phyloP scores from a whole-genome alignment of 2,888 invertebrate species.

The Ichneumoninae sp. region DNA sequence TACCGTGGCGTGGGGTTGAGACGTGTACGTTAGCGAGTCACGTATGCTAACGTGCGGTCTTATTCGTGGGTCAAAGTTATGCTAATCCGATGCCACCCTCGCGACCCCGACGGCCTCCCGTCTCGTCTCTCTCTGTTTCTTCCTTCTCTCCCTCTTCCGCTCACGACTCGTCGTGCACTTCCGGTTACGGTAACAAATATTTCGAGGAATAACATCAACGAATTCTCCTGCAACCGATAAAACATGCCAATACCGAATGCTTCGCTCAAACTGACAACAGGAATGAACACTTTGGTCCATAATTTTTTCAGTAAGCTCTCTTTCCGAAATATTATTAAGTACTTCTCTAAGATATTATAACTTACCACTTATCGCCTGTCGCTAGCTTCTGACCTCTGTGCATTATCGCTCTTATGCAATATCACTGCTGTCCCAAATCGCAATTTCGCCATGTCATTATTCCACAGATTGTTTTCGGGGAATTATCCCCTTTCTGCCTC shows the following conservation, averaged over 20 bases:
- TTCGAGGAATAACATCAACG: conserved; percentile 32
- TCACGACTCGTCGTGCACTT: conserved; percentile 55
- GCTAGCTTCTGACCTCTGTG: too few relatives aligned
- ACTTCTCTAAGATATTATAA: too few relatives aligned
- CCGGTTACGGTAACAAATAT: conserved; percentile 49
- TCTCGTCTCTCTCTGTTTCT: conserved; percentile 23
- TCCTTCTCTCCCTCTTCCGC: conserved; percentile 42
- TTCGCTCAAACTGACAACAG: background rate
- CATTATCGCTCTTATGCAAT: too few relatives aligned
- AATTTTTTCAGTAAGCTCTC: too few relatives aligned
- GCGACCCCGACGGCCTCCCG: conserved; percentile 56
- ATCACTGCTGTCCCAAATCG: too few relatives aligned
- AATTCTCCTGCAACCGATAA: conserved; percentile 20
- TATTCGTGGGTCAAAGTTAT: conserved; percentile 70
- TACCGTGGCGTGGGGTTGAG: conserved; percentile 16
- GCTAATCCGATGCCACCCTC: conserved; percentile 69
- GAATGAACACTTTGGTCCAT: too few relatives aligned
- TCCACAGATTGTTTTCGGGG: too few relatives aligned
- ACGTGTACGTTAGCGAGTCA: conserved; percentile 64
- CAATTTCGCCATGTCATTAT: too few relatives aligned
- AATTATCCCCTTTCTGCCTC: too few relatives aligned
- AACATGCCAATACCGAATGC: background rate
- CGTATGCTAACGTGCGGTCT: conserved; percentile 61
- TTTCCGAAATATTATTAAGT: too few relatives aligned
- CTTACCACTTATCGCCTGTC: too few relatives aligned